Conservation (phyloP, 1,140 invertebrate genomes). For the Trichoplusia ni region DNA sequence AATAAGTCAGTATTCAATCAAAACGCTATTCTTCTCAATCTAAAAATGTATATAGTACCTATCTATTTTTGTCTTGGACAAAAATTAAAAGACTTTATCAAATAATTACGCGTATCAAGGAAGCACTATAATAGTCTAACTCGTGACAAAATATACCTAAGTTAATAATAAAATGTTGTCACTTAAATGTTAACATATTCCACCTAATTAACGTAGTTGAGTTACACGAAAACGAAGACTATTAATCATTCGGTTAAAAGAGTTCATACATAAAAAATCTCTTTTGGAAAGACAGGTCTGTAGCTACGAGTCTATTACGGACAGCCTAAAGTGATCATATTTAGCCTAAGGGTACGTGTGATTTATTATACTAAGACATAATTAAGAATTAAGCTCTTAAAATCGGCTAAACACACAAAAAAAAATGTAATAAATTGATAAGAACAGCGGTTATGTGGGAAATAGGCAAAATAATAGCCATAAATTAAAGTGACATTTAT, state of each 20-base stretch:
- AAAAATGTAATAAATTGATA: neutral
- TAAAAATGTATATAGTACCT: too few relatives aligned
- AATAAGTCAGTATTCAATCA: too few relatives aligned
- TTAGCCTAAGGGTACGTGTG: constrained; percentile 6
- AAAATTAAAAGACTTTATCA: too few relatives aligned
- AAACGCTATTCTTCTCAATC: too few relatives aligned
- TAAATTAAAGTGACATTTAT: too few relatives aligned
- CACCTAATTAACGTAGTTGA: constrained; percentile 28
- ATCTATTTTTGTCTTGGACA: too few relatives aligned
- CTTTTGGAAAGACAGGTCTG: constrained; percentile 13
- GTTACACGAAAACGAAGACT: constrained; percentile 10
- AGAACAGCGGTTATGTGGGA: neutral
- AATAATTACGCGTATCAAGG: too few relatives aligned
- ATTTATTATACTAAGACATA: constrained; percentile 3
- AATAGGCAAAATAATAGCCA: neutral
- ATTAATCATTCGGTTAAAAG: constrained; percentile 26
- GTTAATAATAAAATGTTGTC: constrained; percentile 3
- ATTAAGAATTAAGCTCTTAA: neutral
- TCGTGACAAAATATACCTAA: too few relatives aligned
- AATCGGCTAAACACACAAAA: too few relatives aligned
- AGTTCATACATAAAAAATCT: constrained; percentile 25
- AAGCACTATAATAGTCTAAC: too few relatives aligned
- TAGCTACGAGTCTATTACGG: neutral
- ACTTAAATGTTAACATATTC: constrained; percentile 18
- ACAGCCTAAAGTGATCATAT: neutral